A percentile compares a stretch with the other conserved stretches of the same genome.
Evolutionary conservation across 30 jellyfish, hydroid and myxozoan species (phyloP).

Genomic region (Catostylus mosaicus): DNA sequence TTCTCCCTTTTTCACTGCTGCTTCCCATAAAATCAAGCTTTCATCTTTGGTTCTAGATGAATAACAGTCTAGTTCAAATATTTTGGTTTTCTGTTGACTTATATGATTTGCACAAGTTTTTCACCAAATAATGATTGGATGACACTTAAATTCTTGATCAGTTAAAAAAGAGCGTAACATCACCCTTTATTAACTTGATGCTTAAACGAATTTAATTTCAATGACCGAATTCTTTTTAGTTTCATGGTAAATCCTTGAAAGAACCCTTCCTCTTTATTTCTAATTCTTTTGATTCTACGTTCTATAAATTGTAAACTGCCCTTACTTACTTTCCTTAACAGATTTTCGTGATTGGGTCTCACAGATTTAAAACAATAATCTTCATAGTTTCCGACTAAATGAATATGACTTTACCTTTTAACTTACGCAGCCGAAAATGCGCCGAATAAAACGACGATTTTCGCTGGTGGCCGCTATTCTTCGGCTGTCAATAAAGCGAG

Average conservation of each 20-base stretch:
- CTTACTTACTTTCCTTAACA: background rate
- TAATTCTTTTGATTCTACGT: background rate
- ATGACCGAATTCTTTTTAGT: background rate
- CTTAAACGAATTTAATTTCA: too few species aligned
- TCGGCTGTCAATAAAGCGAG: conserved; percentile 77
- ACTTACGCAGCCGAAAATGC: conserved; percentile 10
- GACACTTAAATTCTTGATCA: background rate
- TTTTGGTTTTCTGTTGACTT: conserved; percentile 69
- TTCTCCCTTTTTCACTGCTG: background rate
- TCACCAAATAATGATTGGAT: conserved; percentile 53
- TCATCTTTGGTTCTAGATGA: background rate
- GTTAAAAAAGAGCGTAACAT: too few species aligned
- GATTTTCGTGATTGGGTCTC: too few species aligned
- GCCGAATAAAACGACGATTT: conserved; percentile 59
- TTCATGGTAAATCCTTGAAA: background rate
- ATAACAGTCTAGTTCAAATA: conserved; percentile 52
- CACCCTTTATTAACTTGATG: too few species aligned
- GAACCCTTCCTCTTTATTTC: background rate
- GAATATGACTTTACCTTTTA: background rate
- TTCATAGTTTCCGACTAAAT: too few species aligned
- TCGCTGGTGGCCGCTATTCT: conserved; percentile 74
- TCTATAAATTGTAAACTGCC: background rate
- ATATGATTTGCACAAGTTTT: conserved; percentile 48
- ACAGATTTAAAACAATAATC: too few species aligned
- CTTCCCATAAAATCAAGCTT: background rate